Evolutionary conservation across 2,888 invertebrate species (phyloP).

Genomic region (Seira musarum): DNA sequence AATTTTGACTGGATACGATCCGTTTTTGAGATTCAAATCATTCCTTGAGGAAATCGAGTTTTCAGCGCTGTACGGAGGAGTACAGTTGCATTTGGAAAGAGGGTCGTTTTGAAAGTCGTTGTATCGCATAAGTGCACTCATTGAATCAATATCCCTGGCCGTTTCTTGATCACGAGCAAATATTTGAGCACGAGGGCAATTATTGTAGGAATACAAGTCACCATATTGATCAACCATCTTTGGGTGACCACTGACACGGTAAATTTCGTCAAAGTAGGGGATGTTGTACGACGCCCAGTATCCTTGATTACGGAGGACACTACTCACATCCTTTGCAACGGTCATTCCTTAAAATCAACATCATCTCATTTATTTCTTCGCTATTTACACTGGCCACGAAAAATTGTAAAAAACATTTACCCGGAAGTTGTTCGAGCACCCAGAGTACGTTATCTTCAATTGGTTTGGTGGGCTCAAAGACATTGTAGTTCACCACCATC

Average conservation of each 20-base stretch:
- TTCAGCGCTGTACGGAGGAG: slow-evolving; percentile 81
- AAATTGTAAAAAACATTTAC: slow-evolving; percentile 72
- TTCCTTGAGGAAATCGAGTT: slow-evolving; percentile 81
- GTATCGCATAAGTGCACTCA: slow-evolving; percentile 79
- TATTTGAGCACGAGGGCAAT: slow-evolving; percentile 79
- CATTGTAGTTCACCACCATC: slow-evolving; percentile 84
- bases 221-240: slow-evolving; percentile 76
- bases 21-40: slow-evolving; percentile 81
- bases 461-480: slow-evolving; percentile 74
- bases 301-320: slow-evolving; percentile 77
- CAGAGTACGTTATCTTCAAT: slow-evolving; percentile 76
- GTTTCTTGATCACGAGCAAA: slow-evolving; percentile 77
- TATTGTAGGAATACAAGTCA: slow-evolving; percentile 78
- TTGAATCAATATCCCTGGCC: slow-evolving; percentile 76
- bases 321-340: slow-evolving; percentile 80
- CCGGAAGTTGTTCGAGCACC: slow-evolving; percentile 86
- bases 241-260: slow-evolving; percentile 78
- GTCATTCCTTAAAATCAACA: slow-evolving; percentile 73
- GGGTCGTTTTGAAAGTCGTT: slow-evolving; percentile 82
- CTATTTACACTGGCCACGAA: no score
- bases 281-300: slow-evolving; percentile 85
- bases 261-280: slow-evolving; percentile 79
- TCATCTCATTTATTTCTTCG: no score
- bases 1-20: slow-evolving; percentile 80
- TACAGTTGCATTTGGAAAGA: slow-evolving; percentile 79